These are phyloP conservation scores for Caenorhabditis japonica DNA, from an alignment of 2,888 invertebrate species.

Conservation along the genomic window DNA sequence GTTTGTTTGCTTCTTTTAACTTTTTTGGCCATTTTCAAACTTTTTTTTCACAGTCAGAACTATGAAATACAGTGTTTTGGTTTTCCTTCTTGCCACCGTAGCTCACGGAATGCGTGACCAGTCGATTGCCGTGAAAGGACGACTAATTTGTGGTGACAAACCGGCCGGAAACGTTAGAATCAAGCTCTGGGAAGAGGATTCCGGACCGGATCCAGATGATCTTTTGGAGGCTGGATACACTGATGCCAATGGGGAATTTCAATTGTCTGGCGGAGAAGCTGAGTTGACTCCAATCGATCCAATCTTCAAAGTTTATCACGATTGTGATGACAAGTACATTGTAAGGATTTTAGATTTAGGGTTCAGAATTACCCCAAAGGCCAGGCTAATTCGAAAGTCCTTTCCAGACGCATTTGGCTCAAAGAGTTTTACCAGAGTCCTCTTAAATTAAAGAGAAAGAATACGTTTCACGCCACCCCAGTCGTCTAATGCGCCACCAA, in stretches of 20 bases:
- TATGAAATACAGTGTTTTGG: conserved; percentile 21
- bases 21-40: not conserved
- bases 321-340: conserved; percentile 66
- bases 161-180: conserved; percentile 65
- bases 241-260: conserved; percentile 63
- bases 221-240: conserved; percentile 68
- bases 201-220: conserved; percentile 68
- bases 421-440: too few species aligned
- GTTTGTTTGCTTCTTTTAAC: conserved; percentile 16
- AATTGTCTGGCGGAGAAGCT: conserved; percentile 58
- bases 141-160: conserved; percentile 64
- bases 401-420: too few species aligned
- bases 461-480: too few species aligned
- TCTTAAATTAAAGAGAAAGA: too few species aligned
- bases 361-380: not conserved
- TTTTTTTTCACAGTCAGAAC: conserved; percentile 5
- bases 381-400: not conserved
- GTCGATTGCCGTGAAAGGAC: conserved; percentile 61
- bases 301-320: conserved; percentile 69
- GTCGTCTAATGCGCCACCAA: too few species aligned
- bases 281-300: conserved; percentile 70
- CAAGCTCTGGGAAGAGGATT: conserved; percentile 71
- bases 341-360: conserved; percentile 36
- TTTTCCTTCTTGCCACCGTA: conserved; percentile 1
- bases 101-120: conserved; percentile 53